phyloP scores from a whole-genome alignment of 2,797 vertebrate genomes.

The Lutjanus campechanus region DNA sequence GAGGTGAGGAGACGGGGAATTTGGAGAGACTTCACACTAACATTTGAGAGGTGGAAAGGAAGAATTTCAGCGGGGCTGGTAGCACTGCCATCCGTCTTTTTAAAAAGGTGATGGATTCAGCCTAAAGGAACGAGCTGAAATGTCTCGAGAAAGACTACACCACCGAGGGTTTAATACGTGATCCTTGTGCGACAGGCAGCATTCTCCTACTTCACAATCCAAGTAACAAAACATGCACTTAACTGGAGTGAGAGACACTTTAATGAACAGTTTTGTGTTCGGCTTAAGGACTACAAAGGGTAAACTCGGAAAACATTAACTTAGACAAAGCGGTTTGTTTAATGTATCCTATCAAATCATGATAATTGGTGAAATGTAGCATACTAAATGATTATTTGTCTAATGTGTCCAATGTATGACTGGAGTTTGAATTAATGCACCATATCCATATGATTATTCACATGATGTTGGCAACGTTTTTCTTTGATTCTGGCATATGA shows the following conservation, averaged over 20 bases:
- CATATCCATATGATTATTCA: not conserved
- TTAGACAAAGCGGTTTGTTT: slow-evolving; percentile 23
- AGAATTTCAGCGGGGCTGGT: slow-evolving; percentile 46
- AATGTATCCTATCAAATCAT: slow-evolving; percentile 40
- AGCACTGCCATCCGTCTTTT: slow-evolving; percentile 27
- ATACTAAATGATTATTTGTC: slow-evolving; percentile 34
- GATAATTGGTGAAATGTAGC: slow-evolving; percentile 38
- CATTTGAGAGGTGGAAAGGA: slow-evolving; percentile 42
- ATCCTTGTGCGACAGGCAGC: slow-evolving; percentile 6
- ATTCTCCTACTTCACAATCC: slow-evolving; percentile 12
- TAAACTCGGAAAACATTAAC: slow-evolving; percentile 1
- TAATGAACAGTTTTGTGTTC: slow-evolving; percentile 27
- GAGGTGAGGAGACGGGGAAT: slow-evolving; percentile 49
- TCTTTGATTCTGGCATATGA: not conserved
- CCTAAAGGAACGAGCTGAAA: slow-evolving; percentile 37
- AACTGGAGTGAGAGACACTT: slow-evolving; percentile 27
- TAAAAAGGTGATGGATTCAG: slow-evolving; percentile 44
- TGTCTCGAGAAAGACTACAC: slow-evolving; percentile 4
- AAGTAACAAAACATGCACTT: slow-evolving; percentile 28
- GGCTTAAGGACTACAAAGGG: slow-evolving; percentile 16
- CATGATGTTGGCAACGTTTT: not conserved
- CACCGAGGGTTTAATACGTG: not conserved
- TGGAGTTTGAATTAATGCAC: slow-evolving; percentile 25
- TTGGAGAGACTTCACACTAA: slow-evolving; percentile 45
- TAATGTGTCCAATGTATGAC: not conserved